phyloP scores from a whole-genome alignment of 2,113 vertebrate species.

The Echinops telfairi region DNA sequence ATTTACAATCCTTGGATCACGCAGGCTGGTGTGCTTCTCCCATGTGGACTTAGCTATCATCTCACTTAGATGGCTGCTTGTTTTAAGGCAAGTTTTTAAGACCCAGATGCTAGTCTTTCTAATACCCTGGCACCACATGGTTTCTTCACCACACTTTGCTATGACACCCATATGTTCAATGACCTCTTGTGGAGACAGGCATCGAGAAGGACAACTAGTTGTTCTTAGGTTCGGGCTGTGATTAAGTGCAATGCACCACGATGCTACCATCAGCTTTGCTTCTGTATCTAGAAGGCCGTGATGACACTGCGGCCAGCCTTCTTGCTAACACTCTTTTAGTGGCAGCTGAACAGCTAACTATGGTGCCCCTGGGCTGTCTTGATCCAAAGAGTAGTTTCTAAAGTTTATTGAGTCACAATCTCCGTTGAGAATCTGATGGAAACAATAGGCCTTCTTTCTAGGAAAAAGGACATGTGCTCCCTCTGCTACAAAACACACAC shows the following conservation, averaged over 20 bases:
- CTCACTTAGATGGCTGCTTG: too few relatives aligned
- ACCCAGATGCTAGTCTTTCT: too few relatives aligned
- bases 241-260: background rate
- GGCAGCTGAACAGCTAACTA: background rate
- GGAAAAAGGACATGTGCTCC: background rate
- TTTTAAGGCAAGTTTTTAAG: too few relatives aligned
- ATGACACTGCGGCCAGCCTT: background rate
- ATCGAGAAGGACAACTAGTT: too few relatives aligned
- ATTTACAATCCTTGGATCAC: too few relatives aligned
- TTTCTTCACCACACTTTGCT: too few relatives aligned
- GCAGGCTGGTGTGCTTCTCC: too few relatives aligned
- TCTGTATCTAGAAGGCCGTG: background rate
- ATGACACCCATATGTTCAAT: too few relatives aligned
- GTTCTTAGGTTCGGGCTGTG: too few relatives aligned
- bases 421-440: conserved; percentile 47
- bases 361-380: background rate
- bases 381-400: background rate
- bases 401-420: background rate
- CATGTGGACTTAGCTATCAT: too few relatives aligned
- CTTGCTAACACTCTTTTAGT: background rate
- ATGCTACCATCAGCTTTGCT: background rate
- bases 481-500: background rate
- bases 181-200: too few relatives aligned
- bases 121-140: too few relatives aligned
- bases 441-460: background rate